A percentile compares a stretch with the other conserved stretches of the same genome.
phyloP scores from a whole-genome alignment of 2,797 vertebrate species.

The Astyanax mexicanus region DNA sequence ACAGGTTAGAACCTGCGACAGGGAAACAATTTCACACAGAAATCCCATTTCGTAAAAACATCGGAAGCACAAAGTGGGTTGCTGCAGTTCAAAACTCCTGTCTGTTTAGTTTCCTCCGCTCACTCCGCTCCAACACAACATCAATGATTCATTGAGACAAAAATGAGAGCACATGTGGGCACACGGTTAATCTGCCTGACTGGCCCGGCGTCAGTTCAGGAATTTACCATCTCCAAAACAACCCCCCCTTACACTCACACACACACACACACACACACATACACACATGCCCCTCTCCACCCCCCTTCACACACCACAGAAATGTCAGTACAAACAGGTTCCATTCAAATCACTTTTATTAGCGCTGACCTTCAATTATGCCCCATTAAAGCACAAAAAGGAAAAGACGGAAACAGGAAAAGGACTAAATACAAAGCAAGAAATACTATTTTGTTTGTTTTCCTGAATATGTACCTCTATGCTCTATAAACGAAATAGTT shows the following conservation, averaged over 20 bases:
- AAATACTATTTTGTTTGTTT: not conserved
- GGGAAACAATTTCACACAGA: conserved; percentile 30
- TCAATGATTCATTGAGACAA: conserved; percentile 70
- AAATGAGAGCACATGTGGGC: conserved; percentile 60
- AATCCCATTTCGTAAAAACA: conserved; percentile 48
- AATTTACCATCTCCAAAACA: conserved; percentile 58
- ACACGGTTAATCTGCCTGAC: conserved; percentile 65
- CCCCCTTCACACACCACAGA: conserved; percentile 14
- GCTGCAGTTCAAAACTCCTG: conserved; percentile 27
- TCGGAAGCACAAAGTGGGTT: not conserved
- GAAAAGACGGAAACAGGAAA: not conserved
- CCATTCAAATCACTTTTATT: conserved; percentile 32
- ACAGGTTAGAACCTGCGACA: conserved; percentile 30
- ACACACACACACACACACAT: not conserved
- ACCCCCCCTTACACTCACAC: not conserved
- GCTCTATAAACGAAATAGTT: not conserved
- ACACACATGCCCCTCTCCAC: not conserved
- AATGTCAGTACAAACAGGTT: conserved; percentile 40
- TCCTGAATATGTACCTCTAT: not conserved
- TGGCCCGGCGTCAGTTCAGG: conserved; percentile 49
- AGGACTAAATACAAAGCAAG: not conserved
- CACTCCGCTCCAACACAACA: conserved; percentile 38
- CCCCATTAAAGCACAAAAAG: not conserved
- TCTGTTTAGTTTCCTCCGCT: conserved; percentile 36
- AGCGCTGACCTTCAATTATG: not conserved